Evolutionary conservation across 2,797 vertebrate genomes (phyloP).

Genomic region (Hybognathus amarus): DNA sequence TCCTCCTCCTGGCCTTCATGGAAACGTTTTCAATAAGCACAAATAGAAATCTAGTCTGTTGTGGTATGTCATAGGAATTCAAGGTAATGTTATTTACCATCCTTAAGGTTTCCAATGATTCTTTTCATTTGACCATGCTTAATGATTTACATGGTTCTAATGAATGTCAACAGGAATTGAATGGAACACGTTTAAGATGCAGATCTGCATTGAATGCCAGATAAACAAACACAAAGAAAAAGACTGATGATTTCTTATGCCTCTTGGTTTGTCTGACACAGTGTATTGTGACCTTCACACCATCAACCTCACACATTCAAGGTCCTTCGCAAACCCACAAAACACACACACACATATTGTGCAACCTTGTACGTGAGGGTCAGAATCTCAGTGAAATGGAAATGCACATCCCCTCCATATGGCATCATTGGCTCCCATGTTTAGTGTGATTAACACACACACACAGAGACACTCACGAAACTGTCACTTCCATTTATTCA

Average conservation of each 20-base stretch:
- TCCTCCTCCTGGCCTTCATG: slow-evolving; percentile 3
- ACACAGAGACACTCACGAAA: not conserved
- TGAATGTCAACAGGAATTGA: not conserved
- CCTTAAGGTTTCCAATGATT: slow-evolving; percentile 21
- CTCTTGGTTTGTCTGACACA: slow-evolving; percentile 25
- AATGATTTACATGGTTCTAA: not conserved
- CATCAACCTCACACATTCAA: slow-evolving; percentile 36
- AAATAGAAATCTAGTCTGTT: slow-evolving; percentile 25
- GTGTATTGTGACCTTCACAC: slow-evolving; percentile 32
- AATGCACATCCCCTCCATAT: slow-evolving; percentile 48
- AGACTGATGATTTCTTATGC: not conserved
- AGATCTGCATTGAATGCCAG: not conserved
- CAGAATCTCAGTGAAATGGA: slow-evolving; percentile 24
- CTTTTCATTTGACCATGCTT: not conserved
- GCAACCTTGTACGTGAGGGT: slow-evolving; percentile 40
- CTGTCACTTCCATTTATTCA: slow-evolving; percentile 52
- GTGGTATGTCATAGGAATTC: slow-evolving; percentile 24
- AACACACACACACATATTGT: not conserved
- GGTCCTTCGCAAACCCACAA: slow-evolving; percentile 35
- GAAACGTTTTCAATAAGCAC: slow-evolving; percentile 22
- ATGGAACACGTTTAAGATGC: not conserved
- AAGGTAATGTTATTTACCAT: slow-evolving; percentile 14
- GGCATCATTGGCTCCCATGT: slow-evolving; percentile 40
- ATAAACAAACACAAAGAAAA: not conserved
- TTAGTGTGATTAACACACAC: slow-evolving; percentile 21